Conservation (phyloP, 2,113 vertebrate species). For the Lagopus muta region DNA sequence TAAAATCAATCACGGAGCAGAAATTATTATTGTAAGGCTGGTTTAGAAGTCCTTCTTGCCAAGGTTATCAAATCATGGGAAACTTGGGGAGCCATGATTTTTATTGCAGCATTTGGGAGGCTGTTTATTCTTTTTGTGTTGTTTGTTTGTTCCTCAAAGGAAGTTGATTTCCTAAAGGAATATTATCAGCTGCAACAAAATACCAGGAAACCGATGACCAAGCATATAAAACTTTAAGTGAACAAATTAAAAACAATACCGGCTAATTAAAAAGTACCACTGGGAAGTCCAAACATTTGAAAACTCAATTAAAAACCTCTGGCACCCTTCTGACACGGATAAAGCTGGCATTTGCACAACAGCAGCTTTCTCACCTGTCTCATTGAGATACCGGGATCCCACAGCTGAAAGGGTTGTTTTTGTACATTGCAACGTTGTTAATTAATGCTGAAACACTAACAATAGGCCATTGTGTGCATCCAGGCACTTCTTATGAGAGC, state of each 20-base stretch:
- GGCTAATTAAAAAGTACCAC: slow-evolving; percentile 62
- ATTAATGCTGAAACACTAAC: slow-evolving; percentile 51
- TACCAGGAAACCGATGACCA: slow-evolving; percentile 71
- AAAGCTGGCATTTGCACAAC: slow-evolving; percentile 56
- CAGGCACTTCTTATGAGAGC: slow-evolving; percentile 27
- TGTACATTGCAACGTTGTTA: slow-evolving; percentile 5
- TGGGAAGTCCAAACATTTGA: slow-evolving; percentile 68
- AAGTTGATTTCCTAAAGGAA: slow-evolving; percentile 66
- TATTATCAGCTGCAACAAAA: slow-evolving; percentile 71
- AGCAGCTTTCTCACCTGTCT: slow-evolving; percentile 71
- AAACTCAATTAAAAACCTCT: slow-evolving; percentile 62
- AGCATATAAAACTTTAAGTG: slow-evolving; percentile 61
- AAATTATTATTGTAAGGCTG: neutral
- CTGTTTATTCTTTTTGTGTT: slow-evolving; percentile 49
- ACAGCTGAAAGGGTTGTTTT: slow-evolving; percentile 48
- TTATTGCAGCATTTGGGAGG: neutral
- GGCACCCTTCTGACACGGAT: slow-evolving; percentile 64
- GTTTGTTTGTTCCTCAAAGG: slow-evolving; percentile 42
- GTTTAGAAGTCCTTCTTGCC: neutral
- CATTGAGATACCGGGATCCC: slow-evolving; percentile 9
- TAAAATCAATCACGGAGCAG: slow-evolving; percentile 44
- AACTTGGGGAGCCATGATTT: slow-evolving; percentile 29
- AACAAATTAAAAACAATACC: slow-evolving; percentile 65
- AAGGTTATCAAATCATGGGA: slow-evolving; percentile 60
- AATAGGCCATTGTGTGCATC: slow-evolving; percentile 60